Evolutionary conservation across 2,113 vertebrate genomes (phyloP).

Genomic region (Pavo muticus): DNA sequence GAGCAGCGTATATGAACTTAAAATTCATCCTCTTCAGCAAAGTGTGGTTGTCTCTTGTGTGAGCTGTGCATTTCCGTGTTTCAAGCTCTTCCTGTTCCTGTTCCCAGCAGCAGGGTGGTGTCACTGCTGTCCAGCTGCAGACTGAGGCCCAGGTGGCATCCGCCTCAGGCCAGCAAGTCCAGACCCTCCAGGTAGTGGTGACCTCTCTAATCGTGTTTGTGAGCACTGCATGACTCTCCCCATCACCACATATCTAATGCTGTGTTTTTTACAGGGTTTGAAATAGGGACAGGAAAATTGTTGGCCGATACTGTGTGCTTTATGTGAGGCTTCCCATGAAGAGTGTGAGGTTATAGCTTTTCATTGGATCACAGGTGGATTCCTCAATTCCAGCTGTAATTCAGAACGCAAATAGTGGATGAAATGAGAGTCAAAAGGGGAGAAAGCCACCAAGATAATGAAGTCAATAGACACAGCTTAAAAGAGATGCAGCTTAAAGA

Average conservation of each 20-base stretch:
- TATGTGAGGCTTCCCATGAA: neutral
- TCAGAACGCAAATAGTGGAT: neutral
- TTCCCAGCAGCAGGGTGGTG: conserved; percentile 96
- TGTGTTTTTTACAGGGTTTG: conserved; percentile 66
- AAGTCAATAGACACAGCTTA: neutral
- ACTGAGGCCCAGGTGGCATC: conserved; percentile 96
- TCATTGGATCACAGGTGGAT: neutral
- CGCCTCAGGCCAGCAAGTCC: conserved; percentile 99
- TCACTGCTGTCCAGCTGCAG: conserved; percentile 99
- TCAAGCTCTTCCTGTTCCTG: conserved; percentile 87
- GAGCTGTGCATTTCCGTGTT: conserved; percentile 71
- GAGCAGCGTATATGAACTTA: neutral
- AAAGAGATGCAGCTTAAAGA: neutral
- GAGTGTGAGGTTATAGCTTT: neutral
- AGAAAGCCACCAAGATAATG: neutral
- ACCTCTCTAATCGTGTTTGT: conserved; percentile 82
- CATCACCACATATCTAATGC: conserved; percentile 74
- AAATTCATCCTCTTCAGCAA: neutral
- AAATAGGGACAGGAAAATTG: conserved; percentile 11
- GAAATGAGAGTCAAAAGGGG: neutral
- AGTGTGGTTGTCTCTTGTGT: conserved; percentile 60
- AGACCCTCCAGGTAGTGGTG: conserved; percentile 99
- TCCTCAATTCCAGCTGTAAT: neutral
- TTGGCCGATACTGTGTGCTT: neutral
- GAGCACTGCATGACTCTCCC: conserved; percentile 80